Percentiles rank a stretch among this genome's conserved stretches.
These are phyloP conservation scores for Microtus oregoni DNA, from an alignment of 2,113 vertebrate genomes.

Conservation along the genomic window DNA sequence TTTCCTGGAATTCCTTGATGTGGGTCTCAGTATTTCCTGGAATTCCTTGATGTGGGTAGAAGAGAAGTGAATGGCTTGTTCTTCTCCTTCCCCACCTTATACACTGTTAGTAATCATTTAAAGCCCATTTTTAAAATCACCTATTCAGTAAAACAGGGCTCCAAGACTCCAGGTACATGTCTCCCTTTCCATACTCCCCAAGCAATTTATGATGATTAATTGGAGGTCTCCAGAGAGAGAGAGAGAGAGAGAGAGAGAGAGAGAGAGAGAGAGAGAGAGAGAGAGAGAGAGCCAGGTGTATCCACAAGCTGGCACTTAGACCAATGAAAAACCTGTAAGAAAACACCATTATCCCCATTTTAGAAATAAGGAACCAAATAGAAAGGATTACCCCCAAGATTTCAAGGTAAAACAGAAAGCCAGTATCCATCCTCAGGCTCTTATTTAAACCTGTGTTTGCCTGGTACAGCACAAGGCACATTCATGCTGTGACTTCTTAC, in stretches of 20 bases:
- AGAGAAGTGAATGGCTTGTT: not conserved
- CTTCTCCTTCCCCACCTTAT: not conserved
- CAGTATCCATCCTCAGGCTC: not conserved
- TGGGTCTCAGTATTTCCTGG: not conserved
- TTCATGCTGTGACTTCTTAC: not conserved
- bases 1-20: not conserved
- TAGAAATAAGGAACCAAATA: conserved; percentile 5
- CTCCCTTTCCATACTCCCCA: not conserved
- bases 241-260: not conserved
- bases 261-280: not conserved
- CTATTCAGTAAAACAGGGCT: not conserved
- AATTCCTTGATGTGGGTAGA: not conserved
- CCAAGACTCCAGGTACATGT: not conserved
- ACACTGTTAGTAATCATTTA: not conserved
- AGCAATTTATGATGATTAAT: not conserved
- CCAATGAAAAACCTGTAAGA: not conserved
- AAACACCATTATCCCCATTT: conserved; percentile 10
- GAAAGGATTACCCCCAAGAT: not conserved
- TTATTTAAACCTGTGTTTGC: not conserved
- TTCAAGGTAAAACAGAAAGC: not conserved
- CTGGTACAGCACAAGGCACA: not conserved
- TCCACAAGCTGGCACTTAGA: not conserved
- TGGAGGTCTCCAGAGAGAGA: not conserved
- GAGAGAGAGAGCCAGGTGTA: not conserved
- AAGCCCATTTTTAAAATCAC: not conserved